phyloP scores from a whole-genome alignment of 2,113 vertebrate species.

The Formicarius rufipectus region DNA sequence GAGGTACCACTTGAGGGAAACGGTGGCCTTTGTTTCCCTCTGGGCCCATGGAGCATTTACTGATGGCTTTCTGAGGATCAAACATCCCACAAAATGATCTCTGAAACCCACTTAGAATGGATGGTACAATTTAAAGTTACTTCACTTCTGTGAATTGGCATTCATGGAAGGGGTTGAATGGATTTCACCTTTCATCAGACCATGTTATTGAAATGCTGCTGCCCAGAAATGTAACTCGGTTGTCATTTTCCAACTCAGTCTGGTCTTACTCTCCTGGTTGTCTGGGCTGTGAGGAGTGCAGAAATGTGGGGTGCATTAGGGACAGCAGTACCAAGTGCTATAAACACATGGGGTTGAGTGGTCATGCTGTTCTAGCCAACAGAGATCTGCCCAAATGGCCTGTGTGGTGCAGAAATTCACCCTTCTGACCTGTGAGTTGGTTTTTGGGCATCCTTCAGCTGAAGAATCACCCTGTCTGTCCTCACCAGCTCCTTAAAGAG shows the following conservation, averaged over 20 bases:
- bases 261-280: background rate
- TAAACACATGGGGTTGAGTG: fast-evolving
- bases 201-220: background rate
- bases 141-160: background rate
- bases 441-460: background rate
- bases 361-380: background rate
- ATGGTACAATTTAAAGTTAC: background rate
- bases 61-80: background rate
- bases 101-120: background rate
- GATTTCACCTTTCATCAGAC: background rate
- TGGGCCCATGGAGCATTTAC: background rate
- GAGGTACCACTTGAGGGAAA: background rate
- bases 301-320: background rate
- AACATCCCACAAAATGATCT: background rate
- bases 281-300: background rate
- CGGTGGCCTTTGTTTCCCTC: background rate
- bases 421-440: background rate
- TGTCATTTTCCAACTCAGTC: background rate
- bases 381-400: fast-evolving
- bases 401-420: background rate
- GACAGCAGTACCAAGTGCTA: background rate
- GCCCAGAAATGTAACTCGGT: background rate
- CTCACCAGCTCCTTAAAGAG: background rate
- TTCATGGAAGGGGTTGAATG: background rate
- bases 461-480: background rate